These are phyloP conservation scores for Phyllotreta cruciferae DNA, from an alignment of 2,888 invertebrate species.

Conservation along the genomic window DNA sequence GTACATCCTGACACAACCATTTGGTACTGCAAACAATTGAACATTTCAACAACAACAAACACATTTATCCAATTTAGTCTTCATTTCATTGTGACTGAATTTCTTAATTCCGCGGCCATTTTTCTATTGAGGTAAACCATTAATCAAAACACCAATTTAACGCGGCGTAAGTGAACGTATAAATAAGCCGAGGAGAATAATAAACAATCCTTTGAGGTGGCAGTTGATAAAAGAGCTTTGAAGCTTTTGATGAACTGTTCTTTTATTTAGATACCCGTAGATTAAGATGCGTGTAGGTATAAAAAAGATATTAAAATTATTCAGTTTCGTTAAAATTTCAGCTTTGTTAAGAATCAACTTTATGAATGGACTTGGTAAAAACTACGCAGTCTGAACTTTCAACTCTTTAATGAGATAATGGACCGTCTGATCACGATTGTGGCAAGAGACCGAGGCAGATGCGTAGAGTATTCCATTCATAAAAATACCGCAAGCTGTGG, in stretches of 20 bases:
- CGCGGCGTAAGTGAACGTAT: constrained; percentile 7
- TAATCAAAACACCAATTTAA: constrained; percentile 28
- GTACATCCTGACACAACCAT: constrained; percentile 45
- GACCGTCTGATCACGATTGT: constrained; percentile 26
- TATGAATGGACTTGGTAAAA: constrained; percentile 34
- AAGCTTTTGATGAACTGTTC: neutral
- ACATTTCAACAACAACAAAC: constrained; percentile 43
- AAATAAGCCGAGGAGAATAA: constrained; percentile 6
- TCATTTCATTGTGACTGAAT: constrained; percentile 41
- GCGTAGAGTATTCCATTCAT: constrained; percentile 22
- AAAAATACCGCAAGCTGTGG: constrained; percentile 17
- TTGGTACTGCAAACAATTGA: constrained; percentile 49
- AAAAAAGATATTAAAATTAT: too few species aligned
- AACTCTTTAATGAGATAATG: constrained; percentile 37
- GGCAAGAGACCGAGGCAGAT: constrained; percentile 22
- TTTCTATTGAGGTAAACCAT: constrained; percentile 31
- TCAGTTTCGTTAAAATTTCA: too few species aligned
- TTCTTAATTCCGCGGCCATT: constrained; percentile 34
- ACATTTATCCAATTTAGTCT: constrained; percentile 39
- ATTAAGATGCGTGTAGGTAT: too few species aligned
- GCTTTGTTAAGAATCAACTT: constrained; percentile 12
- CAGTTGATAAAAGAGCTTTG: constrained; percentile 1
- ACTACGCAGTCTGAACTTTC: constrained; percentile 27
- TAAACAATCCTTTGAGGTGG: constrained; percentile 9
- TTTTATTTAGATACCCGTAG: neutral